A percentile compares a stretch with the other conserved stretches of the same genome.
Conservation (phyloP, 37 sponge, comb jelly and placozoan genomes). For the Ephydatia muelleri region DNA sequence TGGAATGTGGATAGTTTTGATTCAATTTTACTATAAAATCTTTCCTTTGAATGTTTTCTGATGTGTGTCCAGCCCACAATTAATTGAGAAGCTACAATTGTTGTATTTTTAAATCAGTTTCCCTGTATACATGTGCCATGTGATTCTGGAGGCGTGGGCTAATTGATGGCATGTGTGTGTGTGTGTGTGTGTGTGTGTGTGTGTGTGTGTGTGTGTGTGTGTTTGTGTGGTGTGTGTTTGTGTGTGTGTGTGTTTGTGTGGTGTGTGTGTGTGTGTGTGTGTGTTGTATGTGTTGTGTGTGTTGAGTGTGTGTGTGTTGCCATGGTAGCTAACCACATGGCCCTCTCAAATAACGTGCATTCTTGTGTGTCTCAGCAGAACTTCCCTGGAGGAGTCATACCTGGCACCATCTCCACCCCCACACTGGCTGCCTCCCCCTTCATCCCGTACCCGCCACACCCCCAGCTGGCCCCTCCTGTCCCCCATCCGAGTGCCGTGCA, state of each 20-base stretch:
- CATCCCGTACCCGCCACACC: not conserved
- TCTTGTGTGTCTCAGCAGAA: constrained; percentile 54
- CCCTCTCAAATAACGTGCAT: too few relatives aligned
- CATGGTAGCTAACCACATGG: too few relatives aligned
- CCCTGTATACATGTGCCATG: too few relatives aligned
- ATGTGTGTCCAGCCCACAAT: too few relatives aligned
- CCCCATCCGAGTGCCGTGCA: not conserved
- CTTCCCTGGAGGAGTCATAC: constrained; percentile 42
- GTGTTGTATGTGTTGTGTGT: too few relatives aligned
- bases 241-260: too few relatives aligned
- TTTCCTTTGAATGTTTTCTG: too few relatives aligned
- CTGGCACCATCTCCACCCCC: constrained; percentile 34
- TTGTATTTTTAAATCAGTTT: too few relatives aligned
- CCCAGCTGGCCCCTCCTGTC: constrained; percentile 6
- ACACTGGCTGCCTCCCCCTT: not conserved
- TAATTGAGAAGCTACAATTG: too few relatives aligned
- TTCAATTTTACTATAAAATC: too few relatives aligned
- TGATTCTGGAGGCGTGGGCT: too few relatives aligned
- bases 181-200: not conserved
- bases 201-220: not conserved
- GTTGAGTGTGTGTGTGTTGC: not conserved
- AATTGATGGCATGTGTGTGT: not conserved
- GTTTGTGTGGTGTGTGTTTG: not conserved
- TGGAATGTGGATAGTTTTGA: too few relatives aligned
- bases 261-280: not conserved